Evolutionary conservation across 1,140 invertebrate species (phyloP).

Genomic region (Heliconius hewitsoni): DNA sequence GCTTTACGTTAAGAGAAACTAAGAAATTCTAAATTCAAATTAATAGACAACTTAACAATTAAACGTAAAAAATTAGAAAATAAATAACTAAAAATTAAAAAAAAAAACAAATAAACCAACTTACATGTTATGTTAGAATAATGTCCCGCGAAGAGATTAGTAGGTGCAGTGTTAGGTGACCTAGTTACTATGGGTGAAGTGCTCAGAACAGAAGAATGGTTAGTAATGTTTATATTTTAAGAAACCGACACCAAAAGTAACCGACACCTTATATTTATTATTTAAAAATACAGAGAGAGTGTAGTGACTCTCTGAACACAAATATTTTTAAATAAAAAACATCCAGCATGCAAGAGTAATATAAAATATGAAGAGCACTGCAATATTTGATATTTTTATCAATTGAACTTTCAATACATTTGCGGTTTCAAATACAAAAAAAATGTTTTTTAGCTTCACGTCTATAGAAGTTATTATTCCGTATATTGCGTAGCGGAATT

Average conservation of each 20-base stretch:
- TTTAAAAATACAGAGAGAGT: not conserved
- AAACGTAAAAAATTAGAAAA: no score
- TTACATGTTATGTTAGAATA: slow-evolving; percentile 44
- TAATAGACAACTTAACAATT: no score
- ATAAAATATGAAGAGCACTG: not conserved
- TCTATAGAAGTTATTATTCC: no score
- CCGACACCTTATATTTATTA: slow-evolving; percentile 37
- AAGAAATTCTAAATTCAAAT: not conserved
- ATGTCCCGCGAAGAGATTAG: slow-evolving; percentile 36
- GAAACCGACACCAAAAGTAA: slow-evolving; percentile 53
- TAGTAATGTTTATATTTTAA: slow-evolving; percentile 45
- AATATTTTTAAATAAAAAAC: no score
- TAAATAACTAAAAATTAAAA: not conserved
- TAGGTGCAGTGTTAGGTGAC: slow-evolving; percentile 49
- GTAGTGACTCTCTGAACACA: not conserved
- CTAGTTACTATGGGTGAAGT: slow-evolving; percentile 61
- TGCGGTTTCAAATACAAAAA: not conserved
- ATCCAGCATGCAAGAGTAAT: not conserved
- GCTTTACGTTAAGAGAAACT: not conserved
- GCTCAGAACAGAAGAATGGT: slow-evolving; percentile 65
- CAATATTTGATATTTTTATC: not conserved
- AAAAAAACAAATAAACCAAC: slow-evolving; percentile 44
- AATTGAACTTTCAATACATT: not conserved
- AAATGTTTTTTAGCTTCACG: no score
- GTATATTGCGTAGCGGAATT: no score